Conservation (phyloP, 2,888 invertebrate species). For the Megaustenia siamemsis region DNA sequence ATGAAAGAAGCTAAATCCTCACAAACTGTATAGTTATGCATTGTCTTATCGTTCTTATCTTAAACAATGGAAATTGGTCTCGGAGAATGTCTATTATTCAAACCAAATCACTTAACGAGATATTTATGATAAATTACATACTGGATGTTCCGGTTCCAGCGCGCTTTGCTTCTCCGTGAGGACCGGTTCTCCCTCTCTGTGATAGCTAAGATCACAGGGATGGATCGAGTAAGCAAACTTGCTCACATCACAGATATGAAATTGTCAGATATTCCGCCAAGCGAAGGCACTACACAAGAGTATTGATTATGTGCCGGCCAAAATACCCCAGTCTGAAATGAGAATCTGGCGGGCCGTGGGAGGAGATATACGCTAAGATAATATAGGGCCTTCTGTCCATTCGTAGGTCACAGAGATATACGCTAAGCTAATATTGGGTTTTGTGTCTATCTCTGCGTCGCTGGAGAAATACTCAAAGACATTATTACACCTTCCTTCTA, state of each 20-base stretch:
- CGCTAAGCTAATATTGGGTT: background rate
- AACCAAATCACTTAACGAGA: background rate
- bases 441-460: too few relatives aligned
- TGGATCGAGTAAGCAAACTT: background rate
- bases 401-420: too few relatives aligned
- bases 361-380: background rate
- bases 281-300: background rate
- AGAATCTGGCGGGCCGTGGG: background rate
- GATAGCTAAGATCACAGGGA: background rate
- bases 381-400: background rate
- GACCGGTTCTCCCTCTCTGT: background rate
- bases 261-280: background rate
- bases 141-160: background rate
- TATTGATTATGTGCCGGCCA: constrained; percentile 28
- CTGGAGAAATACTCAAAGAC: too few relatives aligned
- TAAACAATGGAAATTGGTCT: too few relatives aligned
- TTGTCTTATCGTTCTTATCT: too few relatives aligned
- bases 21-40: too few relatives aligned
- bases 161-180: background rate
- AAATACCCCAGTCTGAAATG: constrained; percentile 17
- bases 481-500: too few relatives aligned
- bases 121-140: background rate
- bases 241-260: constrained; percentile 19
- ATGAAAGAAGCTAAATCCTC: too few relatives aligned
- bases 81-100: too few relatives aligned